Conservation (phyloP, 2,113 vertebrate species). For the Psittacara wagleri region DNA sequence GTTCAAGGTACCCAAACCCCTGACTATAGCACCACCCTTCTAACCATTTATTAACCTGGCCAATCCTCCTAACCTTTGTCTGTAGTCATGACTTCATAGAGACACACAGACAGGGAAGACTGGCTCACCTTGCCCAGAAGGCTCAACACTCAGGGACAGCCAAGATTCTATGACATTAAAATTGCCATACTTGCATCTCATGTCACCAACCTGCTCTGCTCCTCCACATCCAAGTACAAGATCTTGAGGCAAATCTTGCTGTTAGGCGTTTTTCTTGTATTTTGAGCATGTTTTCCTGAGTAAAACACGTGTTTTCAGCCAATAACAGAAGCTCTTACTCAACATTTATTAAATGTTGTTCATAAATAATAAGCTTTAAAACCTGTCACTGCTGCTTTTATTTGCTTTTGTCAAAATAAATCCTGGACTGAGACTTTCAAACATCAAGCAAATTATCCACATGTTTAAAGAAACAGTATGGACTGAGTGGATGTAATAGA, state of each 20-base stretch:
- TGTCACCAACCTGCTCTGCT: neutral
- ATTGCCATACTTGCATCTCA: rapidly evolving
- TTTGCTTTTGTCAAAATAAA: neutral
- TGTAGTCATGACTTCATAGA: neutral
- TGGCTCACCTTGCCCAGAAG: neutral
- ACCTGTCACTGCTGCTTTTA: neutral
- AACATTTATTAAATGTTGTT: neutral
- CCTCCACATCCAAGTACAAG: neutral
- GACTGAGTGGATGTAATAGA: neutral
- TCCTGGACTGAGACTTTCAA: neutral
- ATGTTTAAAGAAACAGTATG: neutral
- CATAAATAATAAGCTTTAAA: constrained; percentile 22
- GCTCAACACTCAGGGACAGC: neutral
- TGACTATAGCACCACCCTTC: too few relatives aligned
- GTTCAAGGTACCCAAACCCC: too few relatives aligned
- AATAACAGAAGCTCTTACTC: constrained; percentile 13
- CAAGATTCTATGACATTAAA: neutral
- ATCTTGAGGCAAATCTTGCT: neutral
- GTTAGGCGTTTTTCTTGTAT: neutral
- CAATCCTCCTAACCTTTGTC: neutral
- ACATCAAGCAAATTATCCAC: neutral
- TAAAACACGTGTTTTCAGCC: neutral
- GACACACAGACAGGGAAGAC: neutral
- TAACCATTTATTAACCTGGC: too few relatives aligned
- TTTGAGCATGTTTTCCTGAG: neutral